Evolutionary conservation across 2,797 vertebrate species (phyloP), one percentile per base, ranked within the genome.

Genomic region (Erethizon dorsatum): DNA sequence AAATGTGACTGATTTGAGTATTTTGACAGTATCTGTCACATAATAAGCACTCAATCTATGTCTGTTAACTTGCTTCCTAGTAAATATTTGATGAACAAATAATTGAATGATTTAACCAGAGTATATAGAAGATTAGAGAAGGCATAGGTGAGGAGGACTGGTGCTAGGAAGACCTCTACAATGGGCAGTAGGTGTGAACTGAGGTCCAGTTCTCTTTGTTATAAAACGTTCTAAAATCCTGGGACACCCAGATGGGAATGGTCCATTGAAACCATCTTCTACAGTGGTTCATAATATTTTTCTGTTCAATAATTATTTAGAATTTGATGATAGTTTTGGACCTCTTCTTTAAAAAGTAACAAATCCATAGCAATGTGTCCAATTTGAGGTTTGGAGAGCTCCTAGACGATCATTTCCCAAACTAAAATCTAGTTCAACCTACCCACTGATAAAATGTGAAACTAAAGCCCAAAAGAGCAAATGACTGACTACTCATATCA

Each of bases 81-180:
- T 59, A 96, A 90, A 91, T 73, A 94, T 15, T 92, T 87, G 47
- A 83, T 88, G 52, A 77, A 59, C 69, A 33, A 85, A 84, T 63
- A 63, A 73, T 2, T 83, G 33, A 84, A 83, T 63, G 28, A 75
- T 82, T 77, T 84, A 84, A 92, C 86, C 57, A 22, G 82, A 91
- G n/a, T 10, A 14, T 37, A 18, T 26, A 85, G n/a, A 41, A 91
- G 20, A 94, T 73, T 65, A 85, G n/a, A 65, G 14, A 8, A 91
- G 18, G 11, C 26, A 17, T 22, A 78, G 26, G 10, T 94, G 37
- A 86, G 28, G 6, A 47, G 24, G 6, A 69, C 18, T 80, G 50
- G 10, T 63, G 15, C 26, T 83, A 89, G 47, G 41, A 86, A 31
- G 91, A 69, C 37, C 7, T 75, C 79, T 1, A 0, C 59, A 78